Conservation (phyloP, 2,113 vertebrate species). For the Syngnathus floridae region DNA sequence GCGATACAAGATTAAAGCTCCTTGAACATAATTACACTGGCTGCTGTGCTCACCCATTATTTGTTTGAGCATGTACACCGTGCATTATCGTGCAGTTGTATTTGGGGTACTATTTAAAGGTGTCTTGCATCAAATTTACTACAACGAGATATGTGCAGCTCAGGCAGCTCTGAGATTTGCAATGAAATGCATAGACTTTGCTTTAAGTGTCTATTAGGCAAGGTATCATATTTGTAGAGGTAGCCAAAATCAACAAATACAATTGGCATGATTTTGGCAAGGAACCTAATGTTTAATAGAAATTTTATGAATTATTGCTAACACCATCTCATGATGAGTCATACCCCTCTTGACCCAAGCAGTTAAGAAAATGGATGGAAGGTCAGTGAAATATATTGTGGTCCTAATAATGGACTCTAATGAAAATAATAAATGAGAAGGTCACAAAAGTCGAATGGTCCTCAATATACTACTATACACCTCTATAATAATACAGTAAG, state of each 20-base stretch:
- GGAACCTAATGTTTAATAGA: neutral
- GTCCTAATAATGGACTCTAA: neutral
- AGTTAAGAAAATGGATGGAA: neutral
- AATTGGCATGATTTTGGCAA: neutral
- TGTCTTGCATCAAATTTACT: neutral
- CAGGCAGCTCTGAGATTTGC: neutral
- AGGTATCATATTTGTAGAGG: neutral
- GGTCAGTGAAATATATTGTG: neutral
- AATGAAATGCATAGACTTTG: neutral
- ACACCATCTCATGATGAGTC: neutral
- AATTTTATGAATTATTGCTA: neutral
- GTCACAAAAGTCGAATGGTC: neutral
- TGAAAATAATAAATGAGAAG: neutral
- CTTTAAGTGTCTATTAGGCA: neutral
- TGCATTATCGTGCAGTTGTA: neutral
- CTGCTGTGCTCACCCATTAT: neutral
- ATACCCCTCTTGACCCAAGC: neutral
- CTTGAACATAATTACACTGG: conserved; percentile 34
- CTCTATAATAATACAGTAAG: no score
- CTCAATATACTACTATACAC: neutral
- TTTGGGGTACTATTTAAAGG: neutral
- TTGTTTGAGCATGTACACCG: neutral
- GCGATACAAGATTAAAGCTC: conserved; percentile 50
- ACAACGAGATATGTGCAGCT: neutral
- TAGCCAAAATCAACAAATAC: neutral